Conservation (phyloP, 64 coral and sea anemone species). For the Acropora tenuis region DNA sequence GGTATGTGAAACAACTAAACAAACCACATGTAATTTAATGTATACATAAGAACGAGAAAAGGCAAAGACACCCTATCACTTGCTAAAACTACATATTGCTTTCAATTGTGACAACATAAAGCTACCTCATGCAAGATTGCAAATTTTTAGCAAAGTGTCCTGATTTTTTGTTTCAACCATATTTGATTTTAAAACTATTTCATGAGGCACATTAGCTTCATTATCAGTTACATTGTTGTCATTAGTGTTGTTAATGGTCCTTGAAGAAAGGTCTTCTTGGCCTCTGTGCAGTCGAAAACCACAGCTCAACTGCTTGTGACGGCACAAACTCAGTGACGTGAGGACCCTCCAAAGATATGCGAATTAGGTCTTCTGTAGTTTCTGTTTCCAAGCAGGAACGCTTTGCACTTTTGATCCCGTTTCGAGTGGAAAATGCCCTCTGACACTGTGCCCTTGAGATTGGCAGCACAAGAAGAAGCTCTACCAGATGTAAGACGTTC, state of each 20-base stretch:
- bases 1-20: too few relatives aligned
- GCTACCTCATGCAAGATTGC: neutral
- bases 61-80: too few relatives aligned
- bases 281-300: neutral
- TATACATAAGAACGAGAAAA: too few relatives aligned
- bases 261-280: neutral
- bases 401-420: neutral
- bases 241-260: neutral
- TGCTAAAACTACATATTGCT: neutral
- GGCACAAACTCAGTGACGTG: neutral
- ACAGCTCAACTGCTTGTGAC: neutral
- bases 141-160: neutral
- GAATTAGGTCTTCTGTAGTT: neutral
- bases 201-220: neutral
- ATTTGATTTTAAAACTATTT: neutral
- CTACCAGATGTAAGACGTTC: neutral
- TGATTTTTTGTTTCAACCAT: neutral
- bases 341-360: neutral
- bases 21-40: too few relatives aligned
- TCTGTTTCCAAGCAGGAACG: slow-evolving; percentile 6
- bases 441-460: neutral
- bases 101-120: neutral
- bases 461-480: neutral
- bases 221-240: neutral
- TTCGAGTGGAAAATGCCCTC: neutral